phyloP scores from a whole-genome alignment of 2,113 vertebrate genomes.

The Crotalus helleri region DNA sequence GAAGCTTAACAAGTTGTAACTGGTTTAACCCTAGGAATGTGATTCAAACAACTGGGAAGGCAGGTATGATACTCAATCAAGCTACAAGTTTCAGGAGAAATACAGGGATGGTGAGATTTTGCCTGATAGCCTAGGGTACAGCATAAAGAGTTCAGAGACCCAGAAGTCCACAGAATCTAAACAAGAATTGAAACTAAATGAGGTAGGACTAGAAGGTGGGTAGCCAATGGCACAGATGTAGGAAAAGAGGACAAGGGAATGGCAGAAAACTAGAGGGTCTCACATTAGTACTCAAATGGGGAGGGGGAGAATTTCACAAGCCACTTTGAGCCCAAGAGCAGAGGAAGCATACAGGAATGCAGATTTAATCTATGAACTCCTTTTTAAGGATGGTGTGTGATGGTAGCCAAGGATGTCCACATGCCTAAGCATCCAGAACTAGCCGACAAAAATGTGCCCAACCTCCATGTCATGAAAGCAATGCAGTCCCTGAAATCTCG shows the following conservation, averaged over 20 bases:
- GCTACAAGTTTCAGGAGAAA: background rate
- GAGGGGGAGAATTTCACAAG: too few relatives aligned
- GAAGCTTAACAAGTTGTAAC: background rate
- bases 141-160: background rate
- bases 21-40: background rate
- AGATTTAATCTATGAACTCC: too few relatives aligned
- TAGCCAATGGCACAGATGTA: background rate
- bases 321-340: too few relatives aligned
- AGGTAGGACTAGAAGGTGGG: background rate
- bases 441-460: too few relatives aligned
- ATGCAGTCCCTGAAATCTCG: too few relatives aligned
- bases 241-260: background rate
- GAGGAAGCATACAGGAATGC: too few relatives aligned
- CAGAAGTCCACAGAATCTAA: background rate
- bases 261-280: background rate
- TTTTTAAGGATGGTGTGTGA: too few relatives aligned
- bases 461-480: too few relatives aligned
- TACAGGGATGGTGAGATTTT: background rate
- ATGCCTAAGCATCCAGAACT: too few relatives aligned
- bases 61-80: background rate
- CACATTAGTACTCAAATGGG: too few relatives aligned
- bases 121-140: background rate
- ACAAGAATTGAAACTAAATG: background rate
- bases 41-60: background rate
- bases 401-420: too few relatives aligned